Conservation (phyloP, 1,140 invertebrate genomes). For the Dreissena rostriformis region DNA sequence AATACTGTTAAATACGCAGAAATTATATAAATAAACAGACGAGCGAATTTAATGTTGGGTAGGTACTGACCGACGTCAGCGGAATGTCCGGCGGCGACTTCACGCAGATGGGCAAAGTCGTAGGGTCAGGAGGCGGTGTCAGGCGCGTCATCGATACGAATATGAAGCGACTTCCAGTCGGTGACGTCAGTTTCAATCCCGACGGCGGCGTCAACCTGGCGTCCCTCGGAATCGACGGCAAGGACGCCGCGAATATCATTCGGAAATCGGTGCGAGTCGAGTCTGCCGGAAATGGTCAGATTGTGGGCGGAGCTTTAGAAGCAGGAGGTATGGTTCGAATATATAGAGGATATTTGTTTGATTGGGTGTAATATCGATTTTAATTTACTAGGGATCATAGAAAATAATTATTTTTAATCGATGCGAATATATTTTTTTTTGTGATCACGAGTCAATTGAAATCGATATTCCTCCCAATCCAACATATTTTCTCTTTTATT, state of each 20-base stretch:
- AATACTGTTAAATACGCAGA: too few species aligned
- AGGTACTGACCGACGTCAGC: conserved; percentile 13
- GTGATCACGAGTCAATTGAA: too few species aligned
- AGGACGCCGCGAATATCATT: conserved; percentile 30
- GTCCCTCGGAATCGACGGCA: conserved; percentile 34
- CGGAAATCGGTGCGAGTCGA: conserved; percentile 26
- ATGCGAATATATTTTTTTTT: too few species aligned
- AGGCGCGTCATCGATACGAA: conserved; percentile 40
- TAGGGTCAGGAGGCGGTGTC: conserved; percentile 39
- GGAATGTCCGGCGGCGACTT: conserved; percentile 41
- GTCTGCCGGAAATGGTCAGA: conserved; percentile 20
- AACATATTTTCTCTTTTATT: too few species aligned
- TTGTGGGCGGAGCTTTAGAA: background rate
- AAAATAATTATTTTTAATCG: too few species aligned
- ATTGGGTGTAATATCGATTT: too few species aligned
- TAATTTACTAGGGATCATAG: too few species aligned
- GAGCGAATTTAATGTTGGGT: too few species aligned
- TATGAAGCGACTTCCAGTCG: conserved; percentile 41
- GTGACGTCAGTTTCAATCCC: conserved; percentile 20
- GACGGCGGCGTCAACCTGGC: conserved; percentile 37
- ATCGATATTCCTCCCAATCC: too few species aligned
- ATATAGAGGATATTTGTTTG: too few species aligned
- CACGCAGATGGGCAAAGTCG: conserved; percentile 51
- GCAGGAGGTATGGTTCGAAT: too few species aligned
- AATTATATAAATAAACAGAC: too few species aligned